Base-by-base conservation (phyloP, 2,888 invertebrate genomes). In the Leucozona laternaria region DNA sequence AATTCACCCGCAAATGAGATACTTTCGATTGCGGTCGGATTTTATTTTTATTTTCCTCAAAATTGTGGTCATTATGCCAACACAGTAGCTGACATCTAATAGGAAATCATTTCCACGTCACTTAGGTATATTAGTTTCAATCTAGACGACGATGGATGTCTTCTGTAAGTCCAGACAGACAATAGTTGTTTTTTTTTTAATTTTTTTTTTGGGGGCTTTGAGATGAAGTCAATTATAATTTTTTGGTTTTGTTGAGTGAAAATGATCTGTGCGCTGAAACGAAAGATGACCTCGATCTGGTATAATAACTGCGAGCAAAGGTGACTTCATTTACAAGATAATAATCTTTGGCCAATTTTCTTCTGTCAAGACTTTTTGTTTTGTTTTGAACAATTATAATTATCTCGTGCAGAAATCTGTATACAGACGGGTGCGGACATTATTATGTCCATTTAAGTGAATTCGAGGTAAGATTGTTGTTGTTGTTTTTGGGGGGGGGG, bases 271-370 rank as follows among this genome's bases (percentile, higher is more conserved):
- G 53, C 68, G 73, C 57, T 34, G 40, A 68, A 28, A 71, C 2
- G 15, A 60, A 40, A 60, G 82, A 79, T 86, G 86, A 86, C 82
- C 82, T 82, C 82, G 75, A 82, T 86, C 71, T 75, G 62, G 73
- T 82, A 40, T 40, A 86, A 80, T 77, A 81, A 77, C 77, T 81
- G 60, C 66, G 53, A 62, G 20, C 84, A 48, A 77, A 85, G 80
- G 80, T 81, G 85, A 85, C 85, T 85, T 85, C 80, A 85, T 85
- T 85, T 85, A 81, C 60, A 43, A 85, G 81, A 85, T 85, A 73
- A 72, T 77, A 85, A 53, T 85, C 85, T 68, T 76, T 77, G 72
- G 77, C 81, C 77, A 81, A 85, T 85, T 85, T 77, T 77, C 68
- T 60, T 66, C 25, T 58, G 40, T 66, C 58, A 50, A 62, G 43